Base-by-base conservation (phyloP, 2,113 vertebrate species). In the Rhineura floridana region DNA sequence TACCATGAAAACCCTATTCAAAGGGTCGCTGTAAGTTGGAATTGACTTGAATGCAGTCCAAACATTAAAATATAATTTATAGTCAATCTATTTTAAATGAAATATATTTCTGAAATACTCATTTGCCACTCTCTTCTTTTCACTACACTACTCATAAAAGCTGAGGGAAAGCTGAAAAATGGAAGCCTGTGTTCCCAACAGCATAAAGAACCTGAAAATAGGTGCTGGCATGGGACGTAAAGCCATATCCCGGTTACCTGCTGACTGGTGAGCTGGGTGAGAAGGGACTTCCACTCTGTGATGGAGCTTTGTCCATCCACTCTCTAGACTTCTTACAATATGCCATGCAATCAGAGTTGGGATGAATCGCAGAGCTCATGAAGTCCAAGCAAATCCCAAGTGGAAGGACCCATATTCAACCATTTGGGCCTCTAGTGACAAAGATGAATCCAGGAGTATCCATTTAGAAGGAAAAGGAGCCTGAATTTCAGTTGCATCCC, bases 21-120 rank as follows among this genome's bases (percentile, higher is more conserved):
- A n/a, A n/a, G n/a, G n/a, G n/a, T n/a, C n/a, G n/a, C n/a, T n/a
- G n/a, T n/a, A n/a, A n/a, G n/a, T n/a, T n/a, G n/a, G n/a, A n/a
- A n/a, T n/a, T n/a, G n/a, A n/a, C n/a, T n/a, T 30, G 1, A 7
- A 52, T 12, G 62, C 76, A 86, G 15, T 5, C 1, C 3, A 89
- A 78, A 39, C 65, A 21, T 2, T 50, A 44, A 86, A 88, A 77
- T 55, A 30, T 39, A 55, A 62, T 90, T 85, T 59, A 36, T 84
- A 79, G 70, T 25, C 59, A 4, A 72, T 77, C 90, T 89, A 87
- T 90, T 87, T 90, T 89, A 80, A 90, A 85, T 30, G 15, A 86
- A 36, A 36, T 1, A 25, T 30, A 70, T 77, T n/a, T 88, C 79
- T 86, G 77, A 81, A 86, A 81, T 46, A 91, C 0, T 82, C 80